Conservation (phyloP, 2,113 vertebrate species). For the Dicerorhinus sumatrensis region DNA sequence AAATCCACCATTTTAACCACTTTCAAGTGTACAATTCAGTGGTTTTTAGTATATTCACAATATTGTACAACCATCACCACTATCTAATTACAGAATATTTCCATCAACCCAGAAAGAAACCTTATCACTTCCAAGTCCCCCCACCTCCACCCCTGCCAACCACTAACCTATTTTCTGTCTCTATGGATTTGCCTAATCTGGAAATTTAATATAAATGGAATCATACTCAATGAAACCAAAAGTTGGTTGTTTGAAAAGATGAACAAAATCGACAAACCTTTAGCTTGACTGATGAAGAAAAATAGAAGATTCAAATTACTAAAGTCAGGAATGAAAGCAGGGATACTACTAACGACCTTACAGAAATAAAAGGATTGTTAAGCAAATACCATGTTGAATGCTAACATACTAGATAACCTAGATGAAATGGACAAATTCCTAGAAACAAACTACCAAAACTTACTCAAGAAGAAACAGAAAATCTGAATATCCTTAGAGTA, state of each 20-base stretch:
- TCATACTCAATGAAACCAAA: slow-evolving; percentile 1
- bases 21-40: neutral
- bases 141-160: neutral
- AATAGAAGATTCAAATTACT: neutral
- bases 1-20: neutral
- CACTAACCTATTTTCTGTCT: neutral
- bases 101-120: neutral
- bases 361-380: neutral
- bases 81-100: neutral
- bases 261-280: neutral
- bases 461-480: neutral
- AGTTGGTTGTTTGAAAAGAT: slow-evolving; percentile 5
- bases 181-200: neutral
- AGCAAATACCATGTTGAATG: neutral
- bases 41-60: neutral
- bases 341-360: neutral
- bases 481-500: neutral
- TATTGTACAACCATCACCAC: neutral
- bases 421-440: neutral
- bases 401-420: neutral
- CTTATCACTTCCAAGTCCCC: neutral
- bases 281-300: neutral
- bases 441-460: slow-evolving; percentile 5
- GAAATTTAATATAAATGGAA: neutral
- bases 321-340: neutral